Conservation (phyloP, 2,113 vertebrate species). For the Pterocles orientalis region DNA sequence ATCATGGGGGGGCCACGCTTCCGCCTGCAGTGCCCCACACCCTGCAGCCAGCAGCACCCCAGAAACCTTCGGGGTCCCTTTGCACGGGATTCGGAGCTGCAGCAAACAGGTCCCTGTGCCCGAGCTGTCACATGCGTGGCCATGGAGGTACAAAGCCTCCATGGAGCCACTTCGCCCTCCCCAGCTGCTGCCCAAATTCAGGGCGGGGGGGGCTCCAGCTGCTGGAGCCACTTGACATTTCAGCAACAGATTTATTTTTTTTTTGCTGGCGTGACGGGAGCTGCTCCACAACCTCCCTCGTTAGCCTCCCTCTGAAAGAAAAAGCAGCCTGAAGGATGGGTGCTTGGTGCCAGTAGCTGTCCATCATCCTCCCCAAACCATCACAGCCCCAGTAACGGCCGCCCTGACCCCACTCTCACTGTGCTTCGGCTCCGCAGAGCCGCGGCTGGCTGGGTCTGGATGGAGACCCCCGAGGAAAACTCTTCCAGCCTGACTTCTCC, state of each 20-base stretch:
- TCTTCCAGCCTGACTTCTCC: fast-evolving
- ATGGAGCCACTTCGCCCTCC: not conserved
- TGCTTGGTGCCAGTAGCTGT: not conserved
- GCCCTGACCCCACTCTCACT: fast-evolving
- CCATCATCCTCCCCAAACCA: not conserved
- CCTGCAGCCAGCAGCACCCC: not conserved
- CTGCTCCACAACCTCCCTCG: not conserved
- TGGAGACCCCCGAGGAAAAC: not conserved
- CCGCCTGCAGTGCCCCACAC: fast-evolving
- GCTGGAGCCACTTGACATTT: not conserved
- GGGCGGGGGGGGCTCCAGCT: not conserved
- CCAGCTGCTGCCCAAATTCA: not conserved
- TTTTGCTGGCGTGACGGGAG: not conserved
- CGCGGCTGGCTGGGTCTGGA: not conserved
- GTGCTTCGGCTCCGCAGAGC: fast-evolving
- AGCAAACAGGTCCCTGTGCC: fast-evolving
- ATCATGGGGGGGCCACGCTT: not conserved
- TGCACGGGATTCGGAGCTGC: not conserved
- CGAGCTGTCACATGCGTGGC: not conserved
- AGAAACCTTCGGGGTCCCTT: not conserved
- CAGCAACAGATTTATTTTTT: not conserved
- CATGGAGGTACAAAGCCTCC: not conserved
- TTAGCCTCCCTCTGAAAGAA: not conserved
- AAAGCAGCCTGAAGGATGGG: not conserved
- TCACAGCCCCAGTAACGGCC: not conserved